Percentiles rank a stretch among this genome's conserved stretches.
These are phyloP conservation scores for Mechanitis mazaeus DNA, from an alignment of 2,888 invertebrate species.

Conservation along the genomic window DNA sequence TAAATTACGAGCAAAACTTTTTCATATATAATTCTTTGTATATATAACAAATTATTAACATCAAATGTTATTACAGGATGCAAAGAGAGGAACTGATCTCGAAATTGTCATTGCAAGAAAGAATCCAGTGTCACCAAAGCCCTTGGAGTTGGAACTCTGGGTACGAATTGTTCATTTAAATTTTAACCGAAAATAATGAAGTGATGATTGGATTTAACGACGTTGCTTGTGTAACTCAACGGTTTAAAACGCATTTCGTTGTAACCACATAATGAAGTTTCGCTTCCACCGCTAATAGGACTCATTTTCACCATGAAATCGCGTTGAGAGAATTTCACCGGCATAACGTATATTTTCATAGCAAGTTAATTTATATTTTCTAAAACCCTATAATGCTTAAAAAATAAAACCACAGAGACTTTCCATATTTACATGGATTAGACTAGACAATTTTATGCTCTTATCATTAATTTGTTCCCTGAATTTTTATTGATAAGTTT, in stretches of 20 bases:
- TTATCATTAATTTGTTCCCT: too few relatives aligned
- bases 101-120: conserved; percentile 89
- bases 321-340: conserved; percentile 44
- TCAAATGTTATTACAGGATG: conserved; percentile 75
- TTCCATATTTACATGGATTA: too few relatives aligned
- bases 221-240: conserved; percentile 44
- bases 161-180: conserved; percentile 62
- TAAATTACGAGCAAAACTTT: neutral
- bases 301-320: conserved; percentile 60
- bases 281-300: conserved; percentile 54
- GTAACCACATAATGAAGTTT: conserved; percentile 68
- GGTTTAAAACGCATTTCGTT: conserved; percentile 55
- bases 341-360: conserved; percentile 43
- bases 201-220: conserved; percentile 48
- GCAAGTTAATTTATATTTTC: neutral
- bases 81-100: conserved; percentile 86
- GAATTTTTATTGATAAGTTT: too few relatives aligned
- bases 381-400: too few relatives aligned
- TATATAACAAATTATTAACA: neutral
- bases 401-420: too few relatives aligned
- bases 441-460: too few relatives aligned
- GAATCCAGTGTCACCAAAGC: conserved; percentile 85
- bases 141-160: conserved; percentile 89
- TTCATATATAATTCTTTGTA: neutral
- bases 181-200: conserved; percentile 35